A percentile compares a stretch with the other conserved stretches of the same genome.
Evolutionary conservation across 2,797 vertebrate genomes (phyloP).

Genomic region (Centroberyx gerrardi): DNA sequence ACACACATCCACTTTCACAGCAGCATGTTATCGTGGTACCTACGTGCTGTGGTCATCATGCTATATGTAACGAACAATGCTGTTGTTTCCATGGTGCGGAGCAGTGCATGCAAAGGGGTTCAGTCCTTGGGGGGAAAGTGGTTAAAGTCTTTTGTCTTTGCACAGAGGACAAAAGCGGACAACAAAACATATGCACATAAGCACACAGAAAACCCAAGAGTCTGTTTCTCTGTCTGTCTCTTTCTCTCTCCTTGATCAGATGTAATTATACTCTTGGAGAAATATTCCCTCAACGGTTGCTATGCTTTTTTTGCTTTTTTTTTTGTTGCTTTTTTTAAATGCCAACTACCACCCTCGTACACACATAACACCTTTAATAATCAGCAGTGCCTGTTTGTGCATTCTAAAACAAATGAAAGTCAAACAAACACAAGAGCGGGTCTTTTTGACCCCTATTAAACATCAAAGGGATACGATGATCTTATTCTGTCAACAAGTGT

Average conservation of each 20-base stretch:
- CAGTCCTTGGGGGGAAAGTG: slow-evolving; percentile 7
- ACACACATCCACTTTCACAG: neutral
- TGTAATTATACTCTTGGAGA: slow-evolving; percentile 2
- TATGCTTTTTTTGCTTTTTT: neutral
- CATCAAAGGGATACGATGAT: no score
- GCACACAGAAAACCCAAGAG: neutral
- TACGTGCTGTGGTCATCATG: neutral
- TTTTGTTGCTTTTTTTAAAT: no score
- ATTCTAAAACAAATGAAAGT: no score
- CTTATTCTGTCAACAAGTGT: no score
- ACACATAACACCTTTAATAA: no score
- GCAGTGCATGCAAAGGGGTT: neutral
- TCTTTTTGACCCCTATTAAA: no score
- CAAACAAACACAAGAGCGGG: no score
- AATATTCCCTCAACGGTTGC: neutral
- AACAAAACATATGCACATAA: neutral
- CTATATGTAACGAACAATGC: neutral
- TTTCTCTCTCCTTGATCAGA: neutral
- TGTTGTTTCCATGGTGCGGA: neutral
- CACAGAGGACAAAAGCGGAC: neutral
- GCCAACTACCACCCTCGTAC: no score
- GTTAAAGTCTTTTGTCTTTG: slow-evolving; percentile 9
- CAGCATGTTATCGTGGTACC: neutral
- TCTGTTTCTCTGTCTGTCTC: neutral
- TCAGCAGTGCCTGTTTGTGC: no score